These are phyloP conservation scores for Tragelaphus imberbis DNA, from an alignment of 2,113 vertebrate genomes.

Conservation along the genomic window DNA sequence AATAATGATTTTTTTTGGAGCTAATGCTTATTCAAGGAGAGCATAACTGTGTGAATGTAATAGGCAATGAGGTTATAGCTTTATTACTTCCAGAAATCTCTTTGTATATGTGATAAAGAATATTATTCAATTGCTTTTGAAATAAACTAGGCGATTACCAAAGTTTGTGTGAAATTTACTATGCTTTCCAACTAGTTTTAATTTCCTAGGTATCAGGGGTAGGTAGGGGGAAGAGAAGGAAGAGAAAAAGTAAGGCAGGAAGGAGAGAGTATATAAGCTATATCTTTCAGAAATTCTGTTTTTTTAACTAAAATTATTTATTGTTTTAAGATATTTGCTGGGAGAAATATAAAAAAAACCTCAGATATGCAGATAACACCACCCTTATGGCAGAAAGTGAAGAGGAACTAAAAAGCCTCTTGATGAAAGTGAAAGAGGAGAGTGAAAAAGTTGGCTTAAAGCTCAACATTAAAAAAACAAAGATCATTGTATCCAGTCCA, in stretches of 20 bases:
- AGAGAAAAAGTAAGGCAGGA: not conserved
- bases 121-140: constrained; percentile 3
- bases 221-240: not conserved
- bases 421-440: no score
- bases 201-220: not conserved
- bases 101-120: not conserved
- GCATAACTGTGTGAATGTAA: not conserved
- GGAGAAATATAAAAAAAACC: no score
- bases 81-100: constrained; percentile 9
- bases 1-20: not conserved
- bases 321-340: not conserved
- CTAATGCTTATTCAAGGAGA: constrained; percentile 14
- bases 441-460: no score
- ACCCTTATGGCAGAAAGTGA: no score
- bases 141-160: not conserved
- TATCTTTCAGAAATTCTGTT: not conserved
- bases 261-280: not conserved
- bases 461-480: no score
- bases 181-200: not conserved
- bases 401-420: no score
- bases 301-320: not conserved
- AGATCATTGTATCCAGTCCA: no score
- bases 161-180: not conserved
- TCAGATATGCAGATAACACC: no score
- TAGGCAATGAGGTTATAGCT: not conserved